Evolutionary conservation across 1,140 invertebrate species (phyloP).

Genomic region (Mesaphorura yosii): DNA sequence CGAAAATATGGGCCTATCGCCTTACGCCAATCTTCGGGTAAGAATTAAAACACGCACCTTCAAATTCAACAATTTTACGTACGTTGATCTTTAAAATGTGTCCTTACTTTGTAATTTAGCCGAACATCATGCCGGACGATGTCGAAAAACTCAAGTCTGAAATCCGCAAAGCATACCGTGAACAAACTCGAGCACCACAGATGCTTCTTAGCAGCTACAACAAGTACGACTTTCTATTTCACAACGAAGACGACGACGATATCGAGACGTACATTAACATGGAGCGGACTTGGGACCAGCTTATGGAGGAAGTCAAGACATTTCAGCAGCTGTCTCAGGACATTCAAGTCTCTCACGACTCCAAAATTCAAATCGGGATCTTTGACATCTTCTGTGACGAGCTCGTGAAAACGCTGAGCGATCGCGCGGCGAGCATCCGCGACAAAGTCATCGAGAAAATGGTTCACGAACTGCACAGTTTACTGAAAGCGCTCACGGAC

Average conservation of each 20-base stretch:
- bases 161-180: slow-evolving; percentile 49
- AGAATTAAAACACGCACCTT: not conserved
- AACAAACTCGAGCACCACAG: slow-evolving; percentile 58
- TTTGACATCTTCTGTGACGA: slow-evolving; percentile 73
- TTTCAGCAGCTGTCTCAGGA: slow-evolving; percentile 51
- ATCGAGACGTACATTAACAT: slow-evolving; percentile 18
- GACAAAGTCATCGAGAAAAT: slow-evolving; percentile 59
- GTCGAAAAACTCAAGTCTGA: slow-evolving; percentile 45
- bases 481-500: slow-evolving; percentile 64
- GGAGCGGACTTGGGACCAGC: slow-evolving; percentile 25
- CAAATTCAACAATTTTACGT: no score
- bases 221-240: slow-evolving; percentile 65
- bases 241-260: slow-evolving; percentile 45
- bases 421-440: slow-evolving; percentile 54
- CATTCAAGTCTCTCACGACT: slow-evolving; percentile 51
- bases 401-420: slow-evolving; percentile 59
- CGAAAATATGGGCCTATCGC: slow-evolving; percentile 10
- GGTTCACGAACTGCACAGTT: slow-evolving; percentile 63
- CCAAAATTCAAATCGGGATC: slow-evolving; percentile 62
- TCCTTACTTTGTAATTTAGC: slow-evolving; percentile 43
- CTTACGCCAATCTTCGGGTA: slow-evolving; percentile 7
- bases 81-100: not conserved
- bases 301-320: slow-evolving; percentile 45
- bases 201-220: slow-evolving; percentile 62
- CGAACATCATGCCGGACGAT: slow-evolving; percentile 53